Base-by-base conservation (phyloP, 2,113 vertebrate species). In the Anolis sagrei region DNA sequence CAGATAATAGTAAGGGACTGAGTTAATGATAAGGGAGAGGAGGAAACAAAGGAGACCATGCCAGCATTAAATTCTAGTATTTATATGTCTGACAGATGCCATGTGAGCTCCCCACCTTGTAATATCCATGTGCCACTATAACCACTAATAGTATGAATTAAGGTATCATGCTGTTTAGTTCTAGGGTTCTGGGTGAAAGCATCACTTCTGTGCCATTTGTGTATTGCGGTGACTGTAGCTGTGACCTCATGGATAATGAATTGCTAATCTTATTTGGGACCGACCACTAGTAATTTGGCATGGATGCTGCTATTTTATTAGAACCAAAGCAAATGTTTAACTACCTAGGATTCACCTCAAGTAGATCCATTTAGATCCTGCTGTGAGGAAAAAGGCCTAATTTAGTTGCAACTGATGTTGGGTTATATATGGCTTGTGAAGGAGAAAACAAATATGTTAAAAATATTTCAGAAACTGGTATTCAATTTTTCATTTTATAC, bases 401-500 rank as follows among this genome's bases (percentile, higher is more conserved):
- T 72, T 69, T 88, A 49, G 1, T 3, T 72, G 62, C 27, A 85
- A 80, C 83, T 27, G 14, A 3, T 54, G 51, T 82, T 51, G 11
- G 13, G 85, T 81, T 18, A 23, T 2, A 14, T 48, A 1, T 21
- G 82, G 86, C 86, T 76, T 44, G 82, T 54, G 86, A 83, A 13
- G 64, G 32, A 3, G 0, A 2, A 7, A 1, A 1, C n/a, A 79
- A 93, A 83, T 62, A 14, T 5, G 19, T 49, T 85, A 39, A 84
- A 88, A 77, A 81, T 72, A 3, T 81, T 89, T 87, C 76, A 93
- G 79, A 85, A 93, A 81, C 86, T 91, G 89, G 92, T 89, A 86
- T 9, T 27, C 74, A 73, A 68, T 84, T 86, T 62, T 88, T 82
- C 86, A 82, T 94, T 90, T 27, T 83, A 29, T 78, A 25, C 75